A percentile compares a stretch with the other conserved stretches of the same genome.
These are phyloP conservation scores for Masnerella sp. DNA, from an alignment of 2,888 invertebrate genomes.

Conservation along the genomic window DNA sequence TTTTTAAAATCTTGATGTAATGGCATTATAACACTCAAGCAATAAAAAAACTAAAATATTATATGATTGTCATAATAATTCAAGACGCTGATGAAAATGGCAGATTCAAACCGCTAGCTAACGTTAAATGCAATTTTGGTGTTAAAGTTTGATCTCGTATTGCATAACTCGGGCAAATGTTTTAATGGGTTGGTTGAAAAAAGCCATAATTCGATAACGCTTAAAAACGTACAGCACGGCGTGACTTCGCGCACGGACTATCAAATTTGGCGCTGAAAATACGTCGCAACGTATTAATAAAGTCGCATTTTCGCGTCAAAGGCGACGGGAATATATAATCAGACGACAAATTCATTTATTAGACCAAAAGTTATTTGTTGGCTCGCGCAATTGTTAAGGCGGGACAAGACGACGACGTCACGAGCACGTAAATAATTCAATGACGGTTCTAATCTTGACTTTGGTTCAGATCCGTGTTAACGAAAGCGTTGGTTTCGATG, in stretches of 20 bases:
- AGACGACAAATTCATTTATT: constrained; percentile 32
- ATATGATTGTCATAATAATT: too few relatives aligned
- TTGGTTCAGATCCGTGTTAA: constrained; percentile 18
- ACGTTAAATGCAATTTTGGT: constrained; percentile 6
- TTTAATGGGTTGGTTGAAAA: constrained; percentile 12
- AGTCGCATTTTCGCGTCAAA: not conserved
- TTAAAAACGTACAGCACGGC: constrained; percentile 1
- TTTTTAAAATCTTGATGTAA: too few relatives aligned
- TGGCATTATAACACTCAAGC: too few relatives aligned
- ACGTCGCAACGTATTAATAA: constrained; percentile 19
- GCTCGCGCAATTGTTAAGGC: constrained; percentile 16
- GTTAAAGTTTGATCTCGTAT: constrained; percentile 13
- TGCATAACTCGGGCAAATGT: constrained; percentile 8
- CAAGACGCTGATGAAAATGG: too few relatives aligned
- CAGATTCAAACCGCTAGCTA: constrained; percentile 1
- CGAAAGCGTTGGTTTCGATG: too few relatives aligned
- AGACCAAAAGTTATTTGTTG: constrained; percentile 31
- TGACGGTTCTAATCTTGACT: constrained; percentile 31
- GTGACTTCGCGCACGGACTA: constrained; percentile 6
- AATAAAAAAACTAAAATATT: too few relatives aligned
- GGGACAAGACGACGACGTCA: constrained; percentile 15
- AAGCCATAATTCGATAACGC: constrained; percentile 10
- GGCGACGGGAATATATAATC: constrained; percentile 4
- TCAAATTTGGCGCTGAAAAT: constrained; percentile 6
- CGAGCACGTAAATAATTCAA: constrained; percentile 39